Evolutionary conservation across 1,140 invertebrate species (phyloP), one percentile per base, ranked within the genome.

Genomic region (Oncopodura yosiiana): DNA sequence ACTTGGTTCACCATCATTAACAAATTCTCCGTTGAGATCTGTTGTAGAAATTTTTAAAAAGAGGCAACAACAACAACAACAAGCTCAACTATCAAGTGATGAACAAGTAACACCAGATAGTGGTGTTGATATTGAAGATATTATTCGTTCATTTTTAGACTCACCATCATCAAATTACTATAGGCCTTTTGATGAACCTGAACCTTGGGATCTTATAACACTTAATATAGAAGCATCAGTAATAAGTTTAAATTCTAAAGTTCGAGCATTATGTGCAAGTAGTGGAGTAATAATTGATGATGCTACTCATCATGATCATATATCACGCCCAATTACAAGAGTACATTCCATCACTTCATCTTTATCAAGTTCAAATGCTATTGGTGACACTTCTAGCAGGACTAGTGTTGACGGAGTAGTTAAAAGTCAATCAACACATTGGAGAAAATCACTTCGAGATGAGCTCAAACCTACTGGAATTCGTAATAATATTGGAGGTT

Each of bases 151-250:
- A 8, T 85, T 84, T 64, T 66, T 85, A 19, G 83, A 86, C 60
- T 84, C 81, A 6, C 83, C 83, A 0, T 84, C 83, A 19, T 83
- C 83, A 0, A 86, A 86, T 70, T 86, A 86, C 68, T 87, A 86
- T 66, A 80, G 84, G 55, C 82, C 83, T 1, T 84, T 81, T 0
- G 84, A 87, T 65, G 85, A 88, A 66, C 84, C 84, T 1, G 87
- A 92, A 68, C 87, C 87, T 0, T 86, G 86, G 78, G 89, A 92
- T 69, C 73, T 93, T 37, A 90, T 86, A 0, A 81, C 89, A 62
- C 67, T 92, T 14, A 94, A 94, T 65, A 87, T 90, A 26, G 87
- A 92, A 53, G 62, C 62, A 3, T 60, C 58, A 43, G 44, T 63
- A 27, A 63, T 63, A 8, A 63, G 62, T 37, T 37, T 63, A 3